These are phyloP conservation scores for Melinopterus prodromus DNA, from an alignment of 2,888 invertebrate genomes.

Conservation along the genomic window DNA sequence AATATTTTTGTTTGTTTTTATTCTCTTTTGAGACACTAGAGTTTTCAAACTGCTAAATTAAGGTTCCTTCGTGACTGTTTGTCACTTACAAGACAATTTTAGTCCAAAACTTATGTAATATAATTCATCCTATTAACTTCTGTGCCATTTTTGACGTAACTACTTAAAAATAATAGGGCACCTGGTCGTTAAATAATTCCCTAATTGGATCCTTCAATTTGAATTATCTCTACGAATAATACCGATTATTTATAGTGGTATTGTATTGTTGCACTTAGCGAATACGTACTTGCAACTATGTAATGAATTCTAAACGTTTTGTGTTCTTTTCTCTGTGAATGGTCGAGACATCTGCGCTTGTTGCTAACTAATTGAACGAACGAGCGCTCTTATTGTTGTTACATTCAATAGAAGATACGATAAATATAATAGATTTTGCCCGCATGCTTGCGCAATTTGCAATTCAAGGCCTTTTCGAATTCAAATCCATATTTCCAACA, in stretches of 20 bases:
- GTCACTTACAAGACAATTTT: no score
- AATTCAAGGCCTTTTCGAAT: not conserved
- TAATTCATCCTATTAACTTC: not conserved
- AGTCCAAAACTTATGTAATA: not conserved
- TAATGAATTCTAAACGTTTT: not conserved
- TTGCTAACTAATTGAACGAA: not conserved
- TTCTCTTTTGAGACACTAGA: no score
- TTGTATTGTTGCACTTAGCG: not conserved
- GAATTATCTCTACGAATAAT: not conserved
- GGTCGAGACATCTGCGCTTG: not conserved
- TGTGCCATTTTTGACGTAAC: not conserved
- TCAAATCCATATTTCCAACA: not conserved
- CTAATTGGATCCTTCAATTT: not conserved
- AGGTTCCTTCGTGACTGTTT: no score
- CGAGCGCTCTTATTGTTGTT: not conserved
- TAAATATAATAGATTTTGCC: not conserved
- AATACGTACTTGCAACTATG: not conserved
- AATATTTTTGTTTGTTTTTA: no score
- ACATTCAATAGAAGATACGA: not conserved
- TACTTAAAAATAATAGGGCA: not conserved
- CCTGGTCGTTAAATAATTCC: not conserved
- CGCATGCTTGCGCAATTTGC: not conserved
- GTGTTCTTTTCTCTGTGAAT: not conserved
- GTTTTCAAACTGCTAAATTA: no score
- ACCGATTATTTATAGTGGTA: not conserved